Base-by-base conservation (phyloP, 2,888 invertebrate species). In the Erynnis tages region DNA sequence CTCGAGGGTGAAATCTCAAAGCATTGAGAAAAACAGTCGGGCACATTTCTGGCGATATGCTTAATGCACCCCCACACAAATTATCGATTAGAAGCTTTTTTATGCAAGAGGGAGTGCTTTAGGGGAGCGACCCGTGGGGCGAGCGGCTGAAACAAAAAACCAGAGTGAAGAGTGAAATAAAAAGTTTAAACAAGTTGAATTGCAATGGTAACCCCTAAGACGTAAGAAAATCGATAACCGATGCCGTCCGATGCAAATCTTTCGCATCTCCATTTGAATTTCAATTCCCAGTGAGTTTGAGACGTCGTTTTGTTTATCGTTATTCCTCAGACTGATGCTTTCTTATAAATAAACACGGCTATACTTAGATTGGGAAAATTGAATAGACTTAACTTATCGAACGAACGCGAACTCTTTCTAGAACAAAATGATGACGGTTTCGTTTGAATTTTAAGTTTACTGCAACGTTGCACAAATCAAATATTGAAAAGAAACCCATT, bases 11-110 rank as follows among this genome's bases (percentile, higher is more conserved):
- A 77, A 84, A 79, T 82, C 86, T 84, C 78, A 80, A 82, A 83
- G 82, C 79, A 78, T 74, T 77, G 82, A 85, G 86, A 87, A 87
- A 84, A 87, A 85, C 86, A 81, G 76, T 82, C 76, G 82, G 66
- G 73, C 70, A 70, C 76, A 74, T 76, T 75, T 80, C 79, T 78
- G 73, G 71, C 87, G 86, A 86, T 89, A 89, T 89, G 88, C 88
- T 86, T 89, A 89, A 89, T 89, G 89, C 89, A 88, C 89, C 88
- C 86, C 89, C 89, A 89, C 86, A 89, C 83, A 89, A 89, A 89
- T 89, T 89, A 89, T 89, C 89, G 89, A 89, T 89, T 89, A 89
- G 88, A 83, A 85, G 87, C 89, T 89, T 89, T 89, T 89, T 89
- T 89, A 89, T 89, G 89, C 89, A 89, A 89, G 89, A 89, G 89